Percentiles rank a stretch among this genome's conserved stretches.
Conservation (phyloP, 2,888 invertebrate species). For the Parnassius smintheus region DNA sequence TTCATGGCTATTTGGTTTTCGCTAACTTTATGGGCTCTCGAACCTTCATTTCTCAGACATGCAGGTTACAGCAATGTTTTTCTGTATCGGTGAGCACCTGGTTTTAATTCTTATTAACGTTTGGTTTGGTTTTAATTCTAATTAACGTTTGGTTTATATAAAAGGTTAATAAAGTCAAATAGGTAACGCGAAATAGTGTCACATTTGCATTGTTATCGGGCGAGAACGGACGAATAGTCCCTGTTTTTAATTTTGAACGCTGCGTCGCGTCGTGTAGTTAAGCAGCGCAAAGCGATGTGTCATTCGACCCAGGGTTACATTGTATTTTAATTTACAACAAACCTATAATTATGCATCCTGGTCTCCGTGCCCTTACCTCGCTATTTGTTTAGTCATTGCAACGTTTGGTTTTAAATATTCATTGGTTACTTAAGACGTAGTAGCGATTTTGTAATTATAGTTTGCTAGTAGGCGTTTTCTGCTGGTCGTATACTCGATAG, state of each 20-base stretch:
- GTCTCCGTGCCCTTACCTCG: slow-evolving; percentile 48
- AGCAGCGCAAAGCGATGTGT: slow-evolving; percentile 49
- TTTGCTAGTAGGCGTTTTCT: background rate
- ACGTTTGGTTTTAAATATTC: slow-evolving; percentile 17
- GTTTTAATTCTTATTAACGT: background rate
- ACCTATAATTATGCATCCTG: slow-evolving; percentile 48
- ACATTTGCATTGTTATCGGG: slow-evolving; percentile 16
- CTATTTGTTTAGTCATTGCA: slow-evolving; percentile 52
- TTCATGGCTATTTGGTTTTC: no score
- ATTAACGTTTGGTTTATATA: background rate
- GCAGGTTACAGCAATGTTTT: background rate
- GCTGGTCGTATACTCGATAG: no score
- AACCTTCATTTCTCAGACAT: no score
- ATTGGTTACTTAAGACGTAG: slow-evolving; percentile 18
- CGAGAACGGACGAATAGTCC: slow-evolving; percentile 19
- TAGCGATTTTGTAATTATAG: slow-evolving; percentile 11
- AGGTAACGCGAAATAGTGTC: slow-evolving; percentile 10
- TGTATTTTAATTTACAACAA: slow-evolving; percentile 37
- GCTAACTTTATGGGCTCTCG: no score
- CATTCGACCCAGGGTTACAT: slow-evolving; percentile 38
- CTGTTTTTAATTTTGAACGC: slow-evolving; percentile 43
- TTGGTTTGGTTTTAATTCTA: background rate
- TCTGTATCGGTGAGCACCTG: no score
- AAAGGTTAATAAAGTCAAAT: background rate
- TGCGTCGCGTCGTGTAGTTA: slow-evolving; percentile 59